phyloP scores from a whole-genome alignment of 2,797 vertebrate species.

The Gallinago solitaria region DNA sequence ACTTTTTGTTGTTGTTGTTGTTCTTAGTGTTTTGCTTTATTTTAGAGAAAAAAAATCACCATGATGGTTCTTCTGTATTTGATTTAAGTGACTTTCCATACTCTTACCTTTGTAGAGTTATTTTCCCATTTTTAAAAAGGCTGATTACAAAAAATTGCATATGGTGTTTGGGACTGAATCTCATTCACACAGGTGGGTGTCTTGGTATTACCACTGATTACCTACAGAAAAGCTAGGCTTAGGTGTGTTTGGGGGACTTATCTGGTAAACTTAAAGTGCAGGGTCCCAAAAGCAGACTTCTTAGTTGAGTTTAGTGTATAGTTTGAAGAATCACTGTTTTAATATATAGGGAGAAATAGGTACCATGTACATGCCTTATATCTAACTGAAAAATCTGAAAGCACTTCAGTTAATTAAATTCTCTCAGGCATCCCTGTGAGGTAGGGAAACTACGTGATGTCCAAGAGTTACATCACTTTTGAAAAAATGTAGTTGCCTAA shows the following conservation, averaged over 20 bases:
- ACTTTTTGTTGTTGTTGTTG: not conserved
- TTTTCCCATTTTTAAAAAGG: not conserved
- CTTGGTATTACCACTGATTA: not conserved
- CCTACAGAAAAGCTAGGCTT: not conserved
- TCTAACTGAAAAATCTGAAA: constrained; percentile 6
- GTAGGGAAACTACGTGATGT: not conserved
- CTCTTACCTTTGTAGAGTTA: not conserved
- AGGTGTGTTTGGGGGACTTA: not conserved
- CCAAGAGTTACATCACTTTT: not conserved
- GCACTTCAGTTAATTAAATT: not conserved
- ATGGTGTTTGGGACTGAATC: not conserved
- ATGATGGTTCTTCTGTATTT: not conserved
- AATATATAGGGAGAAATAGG: not conserved
- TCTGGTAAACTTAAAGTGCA: not conserved
- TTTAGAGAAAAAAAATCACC: not conserved
- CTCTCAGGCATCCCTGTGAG: not conserved
- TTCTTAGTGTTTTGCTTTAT: not conserved
- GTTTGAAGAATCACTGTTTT: not conserved
- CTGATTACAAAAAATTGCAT: not conserved
- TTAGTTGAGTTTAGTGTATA: not conserved
- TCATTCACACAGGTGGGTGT: not conserved
- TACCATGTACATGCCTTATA: not conserved
- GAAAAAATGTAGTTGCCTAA: not conserved
- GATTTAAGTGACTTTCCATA: not conserved
- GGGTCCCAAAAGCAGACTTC: not conserved